These are phyloP conservation scores for Montipora foliosa DNA, from an alignment of 64 coral and sea anemone species.

Conservation along the genomic window DNA sequence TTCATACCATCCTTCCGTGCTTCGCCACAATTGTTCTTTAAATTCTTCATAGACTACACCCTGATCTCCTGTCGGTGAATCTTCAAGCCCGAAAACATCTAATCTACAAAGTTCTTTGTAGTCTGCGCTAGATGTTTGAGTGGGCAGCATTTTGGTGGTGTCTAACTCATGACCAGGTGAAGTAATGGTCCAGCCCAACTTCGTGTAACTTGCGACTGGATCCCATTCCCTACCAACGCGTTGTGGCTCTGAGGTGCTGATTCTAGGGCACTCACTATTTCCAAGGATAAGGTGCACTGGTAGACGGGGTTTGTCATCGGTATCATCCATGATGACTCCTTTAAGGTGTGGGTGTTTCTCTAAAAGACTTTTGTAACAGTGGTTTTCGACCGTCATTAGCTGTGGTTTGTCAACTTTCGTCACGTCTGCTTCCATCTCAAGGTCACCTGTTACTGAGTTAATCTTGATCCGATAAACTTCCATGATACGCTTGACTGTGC, in stretches of 20 bases:
- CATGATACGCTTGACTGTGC: too few species aligned
- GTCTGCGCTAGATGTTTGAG: conserved; percentile 22
- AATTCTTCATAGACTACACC: too few species aligned
- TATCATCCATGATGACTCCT: not conserved
- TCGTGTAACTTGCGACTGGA: conserved; percentile 54
- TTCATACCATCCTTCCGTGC: too few species aligned
- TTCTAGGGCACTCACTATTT: conserved; percentile 59
- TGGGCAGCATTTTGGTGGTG: not conserved
- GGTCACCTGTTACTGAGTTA: too few species aligned
- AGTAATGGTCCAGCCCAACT: conserved; percentile 60
- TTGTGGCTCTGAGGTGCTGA: conserved; percentile 31
- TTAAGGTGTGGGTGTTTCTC: not conserved
- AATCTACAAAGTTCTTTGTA: conserved; percentile 59
- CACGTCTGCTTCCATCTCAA: too few species aligned
- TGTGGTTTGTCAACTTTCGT: conserved; percentile 20
- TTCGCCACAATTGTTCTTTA: too few species aligned
- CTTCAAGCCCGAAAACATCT: conserved; percentile 4
- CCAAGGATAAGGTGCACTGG: conserved; percentile 50
- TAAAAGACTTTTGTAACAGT: not conserved
- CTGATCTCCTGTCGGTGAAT: too few species aligned
- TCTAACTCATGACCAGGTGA: conserved; percentile 22
- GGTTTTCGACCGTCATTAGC: not conserved
- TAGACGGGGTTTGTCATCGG: not conserved
- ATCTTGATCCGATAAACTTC: too few species aligned
- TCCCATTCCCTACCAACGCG: conserved; percentile 6